These are phyloP conservation scores for Drosophila mayri DNA, from an alignment of 1,140 invertebrate genomes.

Conservation along the genomic window DNA sequence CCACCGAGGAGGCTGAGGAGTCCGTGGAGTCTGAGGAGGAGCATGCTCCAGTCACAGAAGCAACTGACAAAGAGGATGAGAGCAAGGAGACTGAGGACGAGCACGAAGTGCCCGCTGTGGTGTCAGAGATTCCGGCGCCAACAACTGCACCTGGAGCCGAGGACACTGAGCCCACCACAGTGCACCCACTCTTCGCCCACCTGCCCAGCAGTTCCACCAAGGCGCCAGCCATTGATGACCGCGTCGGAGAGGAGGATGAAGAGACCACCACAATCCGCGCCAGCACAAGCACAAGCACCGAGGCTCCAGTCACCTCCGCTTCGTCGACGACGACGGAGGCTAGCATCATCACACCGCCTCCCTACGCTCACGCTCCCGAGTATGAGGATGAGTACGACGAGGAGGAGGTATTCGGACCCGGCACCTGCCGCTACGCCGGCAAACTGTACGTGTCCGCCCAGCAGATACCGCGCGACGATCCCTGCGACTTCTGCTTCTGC, in stretches of 20 bases:
- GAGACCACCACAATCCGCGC: conserved; percentile 18
- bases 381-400: conserved; percentile 89
- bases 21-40: conserved; percentile 79
- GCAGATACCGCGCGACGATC: conserved; percentile 96
- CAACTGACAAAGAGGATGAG: conserved; percentile 41
- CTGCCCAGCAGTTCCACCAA: conserved; percentile 53
- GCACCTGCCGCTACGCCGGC: conserved; percentile 95
- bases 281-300: conserved; percentile 45
- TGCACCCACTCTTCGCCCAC: conserved; percentile 72
- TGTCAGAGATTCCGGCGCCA: conserved; percentile 47
- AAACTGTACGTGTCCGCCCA: conserved; percentile 97
- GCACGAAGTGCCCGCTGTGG: conserved; percentile 51
- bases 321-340: conserved; percentile 53
- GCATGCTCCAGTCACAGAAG: conserved; percentile 36
- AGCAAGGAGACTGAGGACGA: conserved; percentile 42
- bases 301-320: conserved; percentile 31
- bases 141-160: conserved; percentile 21
- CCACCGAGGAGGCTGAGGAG: conserved; percentile 67
- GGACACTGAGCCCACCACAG: conserved; percentile 50
- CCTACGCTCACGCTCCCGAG: conserved; percentile 78
- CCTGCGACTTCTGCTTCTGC: conserved; percentile 98
- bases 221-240: conserved; percentile 50
- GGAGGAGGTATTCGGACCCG: conserved; percentile 91
- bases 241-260: conserved; percentile 48
- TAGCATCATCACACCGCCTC: conserved; percentile 69